phyloP scores from a whole-genome alignment of 2,113 vertebrate species.

The Pituophis catenifer region DNA sequence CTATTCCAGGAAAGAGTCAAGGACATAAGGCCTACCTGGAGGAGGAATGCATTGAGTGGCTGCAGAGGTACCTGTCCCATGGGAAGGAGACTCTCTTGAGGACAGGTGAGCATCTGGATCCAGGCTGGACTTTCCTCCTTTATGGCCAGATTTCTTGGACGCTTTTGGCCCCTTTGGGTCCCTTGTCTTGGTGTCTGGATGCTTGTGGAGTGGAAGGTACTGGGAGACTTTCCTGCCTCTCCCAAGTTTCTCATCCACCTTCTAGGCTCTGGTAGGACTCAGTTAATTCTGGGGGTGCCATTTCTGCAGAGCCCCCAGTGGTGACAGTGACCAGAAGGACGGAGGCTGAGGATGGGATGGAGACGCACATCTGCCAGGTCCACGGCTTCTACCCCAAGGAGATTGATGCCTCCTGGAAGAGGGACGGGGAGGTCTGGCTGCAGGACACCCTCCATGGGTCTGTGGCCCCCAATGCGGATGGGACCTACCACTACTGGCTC shows the following conservation, averaged over 20 bases:
- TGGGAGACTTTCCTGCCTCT: not conserved
- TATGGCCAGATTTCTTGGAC: not conserved
- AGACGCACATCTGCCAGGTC: accelerated
- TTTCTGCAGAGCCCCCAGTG: not conserved
- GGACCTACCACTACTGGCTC: not conserved
- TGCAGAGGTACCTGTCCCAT: too few relatives aligned
- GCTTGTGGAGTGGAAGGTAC: not conserved
- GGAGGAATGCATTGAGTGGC: too few relatives aligned
- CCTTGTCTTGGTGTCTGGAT: accelerated
- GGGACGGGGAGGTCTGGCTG: not conserved
- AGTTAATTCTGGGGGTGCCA: not conserved
- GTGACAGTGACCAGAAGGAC: not conserved
- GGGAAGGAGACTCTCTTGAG: too few relatives aligned
- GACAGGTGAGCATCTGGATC: too few relatives aligned
- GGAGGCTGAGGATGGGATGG: not conserved
- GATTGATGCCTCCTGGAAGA: not conserved
- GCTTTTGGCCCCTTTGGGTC: not conserved
- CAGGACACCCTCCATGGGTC: not conserved
- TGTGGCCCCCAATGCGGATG: not conserved
- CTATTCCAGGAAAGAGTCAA: too few relatives aligned
- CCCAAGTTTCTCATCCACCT: not conserved
- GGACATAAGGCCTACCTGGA: too few relatives aligned
- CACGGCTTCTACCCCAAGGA: not conserved
- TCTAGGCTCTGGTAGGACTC: not conserved
- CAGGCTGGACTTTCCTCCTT: too few relatives aligned